These are phyloP conservation scores for Stichopus chloronotus DNA, from an alignment of 35 echinoderm and acorn worm genomes.

Conservation along the genomic window DNA sequence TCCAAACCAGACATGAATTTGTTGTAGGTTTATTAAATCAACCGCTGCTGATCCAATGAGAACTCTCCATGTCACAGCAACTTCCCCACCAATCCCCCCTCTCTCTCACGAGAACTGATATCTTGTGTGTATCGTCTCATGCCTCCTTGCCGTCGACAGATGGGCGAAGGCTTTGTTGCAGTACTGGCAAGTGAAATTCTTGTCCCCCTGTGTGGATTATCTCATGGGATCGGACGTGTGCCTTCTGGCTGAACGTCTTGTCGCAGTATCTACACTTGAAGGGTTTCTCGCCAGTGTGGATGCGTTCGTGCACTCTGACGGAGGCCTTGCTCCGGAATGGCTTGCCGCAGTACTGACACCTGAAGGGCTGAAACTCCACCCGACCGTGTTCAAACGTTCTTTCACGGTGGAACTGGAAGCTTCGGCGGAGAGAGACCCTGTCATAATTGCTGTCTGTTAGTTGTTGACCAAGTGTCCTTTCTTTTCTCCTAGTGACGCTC, in stretches of 20 bases:
- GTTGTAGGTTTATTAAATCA: too few species aligned
- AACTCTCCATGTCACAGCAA: too few species aligned
- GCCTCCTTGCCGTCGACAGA: not conserved
- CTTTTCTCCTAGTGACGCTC: not conserved
- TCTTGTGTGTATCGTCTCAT: not conserved
- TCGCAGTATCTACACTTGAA: conserved; percentile 3
- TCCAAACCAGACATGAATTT: too few species aligned
- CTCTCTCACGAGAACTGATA: too few species aligned
- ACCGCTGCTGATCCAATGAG: too few species aligned
- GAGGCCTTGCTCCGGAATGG: not conserved
- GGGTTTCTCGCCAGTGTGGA: not conserved
- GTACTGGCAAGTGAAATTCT: not conserved
- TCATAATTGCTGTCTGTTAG: not conserved
- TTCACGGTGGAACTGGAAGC: not conserved
- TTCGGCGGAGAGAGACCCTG: not conserved
- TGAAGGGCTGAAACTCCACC: not conserved
- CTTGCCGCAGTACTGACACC: not conserved
- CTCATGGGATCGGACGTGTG: not conserved
- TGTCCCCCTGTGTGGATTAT: not conserved
- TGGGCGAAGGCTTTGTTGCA: conserved; percentile 4
- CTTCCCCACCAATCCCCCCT: too few species aligned
- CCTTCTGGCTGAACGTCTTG: not conserved
- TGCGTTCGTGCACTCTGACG: not conserved
- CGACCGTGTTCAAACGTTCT: not conserved
- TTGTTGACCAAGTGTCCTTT: not conserved